Evolutionary conservation across 2,113 vertebrate species (phyloP).

Genomic region (Saimiri boliviensis): DNA sequence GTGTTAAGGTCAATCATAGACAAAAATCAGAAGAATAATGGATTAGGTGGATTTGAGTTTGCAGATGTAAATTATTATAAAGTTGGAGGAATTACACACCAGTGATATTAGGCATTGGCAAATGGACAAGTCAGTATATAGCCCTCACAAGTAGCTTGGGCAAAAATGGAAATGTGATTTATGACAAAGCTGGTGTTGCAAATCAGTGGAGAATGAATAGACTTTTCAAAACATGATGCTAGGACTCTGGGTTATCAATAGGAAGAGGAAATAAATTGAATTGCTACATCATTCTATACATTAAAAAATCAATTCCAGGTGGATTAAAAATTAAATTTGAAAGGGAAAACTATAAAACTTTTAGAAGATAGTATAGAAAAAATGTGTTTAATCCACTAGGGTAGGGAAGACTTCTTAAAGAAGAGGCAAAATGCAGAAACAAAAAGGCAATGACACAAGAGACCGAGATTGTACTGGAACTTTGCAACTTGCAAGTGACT

Average conservation of each 20-base stretch:
- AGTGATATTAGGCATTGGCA: background rate
- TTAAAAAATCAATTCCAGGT: slow-evolving; percentile 24
- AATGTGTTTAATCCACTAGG: background rate
- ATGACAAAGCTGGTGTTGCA: background rate
- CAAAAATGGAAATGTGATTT: background rate
- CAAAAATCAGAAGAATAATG: slow-evolving; percentile 20
- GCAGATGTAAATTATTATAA: background rate
- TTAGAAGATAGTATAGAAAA: background rate
- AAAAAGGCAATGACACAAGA: background rate
- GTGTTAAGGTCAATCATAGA: slow-evolving; percentile 48
- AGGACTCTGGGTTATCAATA: background rate
- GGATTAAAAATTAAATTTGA: background rate
- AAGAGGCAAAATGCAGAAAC: background rate
- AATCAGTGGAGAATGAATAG: background rate
- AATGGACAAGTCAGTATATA: background rate
- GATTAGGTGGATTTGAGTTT: background rate
- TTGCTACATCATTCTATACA: background rate
- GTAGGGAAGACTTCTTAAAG: background rate
- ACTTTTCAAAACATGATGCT: background rate
- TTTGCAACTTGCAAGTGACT: background rate
- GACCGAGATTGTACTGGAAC: background rate
- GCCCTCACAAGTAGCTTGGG: background rate
- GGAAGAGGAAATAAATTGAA: background rate
- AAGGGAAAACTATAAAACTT: background rate
- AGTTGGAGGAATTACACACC: slow-evolving; percentile 4